Evolutionary conservation across 2,888 invertebrate genomes (phyloP), one percentile per base, ranked within the genome.

Genomic region (Nebria brevicollis): DNA sequence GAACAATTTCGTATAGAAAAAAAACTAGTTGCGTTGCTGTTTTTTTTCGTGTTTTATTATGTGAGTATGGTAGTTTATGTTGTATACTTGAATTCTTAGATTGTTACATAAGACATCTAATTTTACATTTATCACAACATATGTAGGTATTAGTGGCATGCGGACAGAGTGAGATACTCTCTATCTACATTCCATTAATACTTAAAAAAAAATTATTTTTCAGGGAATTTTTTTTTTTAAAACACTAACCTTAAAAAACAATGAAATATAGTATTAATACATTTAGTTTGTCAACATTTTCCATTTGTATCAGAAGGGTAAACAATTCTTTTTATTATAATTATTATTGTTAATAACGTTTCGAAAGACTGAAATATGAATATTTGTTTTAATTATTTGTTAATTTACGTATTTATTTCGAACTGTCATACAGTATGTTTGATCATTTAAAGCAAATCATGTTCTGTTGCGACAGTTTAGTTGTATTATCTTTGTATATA

Each of bases 41-140:
- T 54, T 11, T 54, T 54, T 54, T 54, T 8, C 54, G 54, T 54
- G 54, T 54, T 54, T 54, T 54, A 54, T 54, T 54, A 54, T 54
- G 54, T 54, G 54, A 54, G 54, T 54, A 54, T 54, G 54, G 54
- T 54, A 54, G 54, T 54, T 54, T 54, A 54, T 54, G 54, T 54
- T 54, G 54, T 54, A 54, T 54, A 54, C 13, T 54, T 54, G 54
- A 54, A 54, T 54, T 54, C 54, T 54, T 54, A 54, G 54, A 54
- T 54, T 54, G 54, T 54, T 54, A 54, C 54, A 54, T 54, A 54
- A 54, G 54, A 54, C 54, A 54, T 54, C 54, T 54, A 54, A 54
- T 54, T 54, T 54, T 54, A 54, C 54, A 54, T 54, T 54, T 54
- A 54, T 54, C 54, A 54, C 54, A 54, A 54, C 54, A 54, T 54